Evolutionary conservation across 2,113 vertebrate species (phyloP), one percentile per base, ranked within the genome.

Genomic region (Sylvia atricapilla): DNA sequence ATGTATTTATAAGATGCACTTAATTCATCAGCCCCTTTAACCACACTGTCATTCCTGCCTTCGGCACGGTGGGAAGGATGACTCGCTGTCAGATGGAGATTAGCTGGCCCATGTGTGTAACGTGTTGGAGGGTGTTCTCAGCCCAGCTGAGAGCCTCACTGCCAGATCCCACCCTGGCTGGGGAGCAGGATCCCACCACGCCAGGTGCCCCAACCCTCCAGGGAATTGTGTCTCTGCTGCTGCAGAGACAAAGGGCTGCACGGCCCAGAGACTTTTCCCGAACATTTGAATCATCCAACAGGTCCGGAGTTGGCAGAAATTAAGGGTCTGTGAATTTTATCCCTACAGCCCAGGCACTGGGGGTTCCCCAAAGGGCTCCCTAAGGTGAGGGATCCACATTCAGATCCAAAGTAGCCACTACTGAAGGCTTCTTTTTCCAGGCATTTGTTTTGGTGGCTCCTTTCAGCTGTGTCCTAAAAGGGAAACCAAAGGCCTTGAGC

Each of bases 401-500:
- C 41, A 10, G n/a, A 74, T 31, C 73, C 46, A 80, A 89, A 85
- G 55, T 31, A n/a, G 17, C 20, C 2, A 3, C 82, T 47, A 66
- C 59, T 6, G 31, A 86, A 94, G 52, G 7, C 55, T 83, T 59
- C 19, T 88, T 96, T 90, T 86, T 80, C 93, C 85, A 72, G 90
- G 93, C 93, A 8, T 94, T 93, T 86, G 35, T 63, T 83, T 66
- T 2, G 0, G 83, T 96, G 94, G 85, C 94, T 90, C 52, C 44
- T 90, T 93, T 96, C 95, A 97, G 72, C 21, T 5, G 0, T 3
- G 31, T 95, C 93, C 95, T 83, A 74, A 90, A 90, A 92, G 95
- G 81, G 94, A 95, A 95, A 92, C 90, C 93, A 93, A 95, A 92
- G 90, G 92, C 95, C 94, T 94, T 94, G 94, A 96, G 96, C 49